Evolutionary conservation across 64 coral and sea anemone species (phyloP), one percentile per base, ranked within the genome.

Genomic region (Actinia tenebrosa): DNA sequence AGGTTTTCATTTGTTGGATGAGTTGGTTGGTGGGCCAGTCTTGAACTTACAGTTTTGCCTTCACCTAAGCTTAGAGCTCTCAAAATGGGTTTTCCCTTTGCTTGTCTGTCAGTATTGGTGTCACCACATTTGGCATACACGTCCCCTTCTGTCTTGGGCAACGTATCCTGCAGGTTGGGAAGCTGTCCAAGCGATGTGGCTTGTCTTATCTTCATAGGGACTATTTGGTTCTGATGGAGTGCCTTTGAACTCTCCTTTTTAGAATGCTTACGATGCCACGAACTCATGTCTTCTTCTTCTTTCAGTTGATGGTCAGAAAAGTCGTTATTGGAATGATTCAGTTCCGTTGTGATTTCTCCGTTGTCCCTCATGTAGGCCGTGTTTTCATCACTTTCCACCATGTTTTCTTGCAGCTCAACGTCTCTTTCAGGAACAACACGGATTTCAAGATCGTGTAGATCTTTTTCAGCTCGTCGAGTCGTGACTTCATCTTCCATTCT

Each of bases 221-320:
- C 27, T 75, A 1, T 30, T 75, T 75, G 26, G 14, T 75, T 75
- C 25, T 27, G 5, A 7, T 4, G 6, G 10, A 81, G 22, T 10
- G 16, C 79, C 42, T n/a, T 81, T 22, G 9, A 16, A 20, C 46
- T 81, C 53, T 81, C 79, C 22, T 52, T 81, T 19, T 52, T 47
- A 37, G 79, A 81, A 25, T 53, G 17, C 79, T 81, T 81, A 13
- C 79, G 43, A 53, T 81, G 79, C 79, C 79, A 81, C 11, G 79
- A 81, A 11, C 79, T 81, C 20, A 81, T 23, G 17, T 81, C 79
- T 53, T 20, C 46, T 37, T 81, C 79, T 80, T 45, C 53, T 55
- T 55, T 55, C 6, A 11, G 79, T 53, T 50, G 43, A 19, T 81
- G 10, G 20, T 45, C 8, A 69, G 64, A 20, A 69, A 69, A 69